Percentiles rank a stretch among this genome's conserved stretches.
phyloP scores from a whole-genome alignment of 2,113 vertebrate species.

The Neodontobutis hainanensis region DNA sequence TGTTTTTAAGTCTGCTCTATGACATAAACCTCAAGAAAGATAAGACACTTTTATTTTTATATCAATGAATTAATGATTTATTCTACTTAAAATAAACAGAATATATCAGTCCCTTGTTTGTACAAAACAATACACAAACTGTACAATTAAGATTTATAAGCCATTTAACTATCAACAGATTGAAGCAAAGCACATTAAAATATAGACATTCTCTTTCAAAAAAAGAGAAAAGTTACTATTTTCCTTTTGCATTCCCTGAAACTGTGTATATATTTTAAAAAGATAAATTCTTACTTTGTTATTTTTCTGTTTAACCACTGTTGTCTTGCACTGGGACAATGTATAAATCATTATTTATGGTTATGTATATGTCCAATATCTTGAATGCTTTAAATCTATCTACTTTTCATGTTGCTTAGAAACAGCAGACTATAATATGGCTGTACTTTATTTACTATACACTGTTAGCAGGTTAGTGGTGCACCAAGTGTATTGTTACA shows the following conservation, averaged over 20 bases:
- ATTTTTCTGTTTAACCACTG: too few species aligned
- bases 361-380: too few species aligned
- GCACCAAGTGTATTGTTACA: constrained; percentile 61
- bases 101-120: constrained; percentile 95
- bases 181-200: constrained; percentile 88
- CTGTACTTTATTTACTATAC: too few species aligned
- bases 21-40: constrained; percentile 33
- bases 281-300: too few species aligned
- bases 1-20: too few species aligned
- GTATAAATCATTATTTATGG: too few species aligned
- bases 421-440: too few species aligned
- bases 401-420: too few species aligned
- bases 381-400: too few species aligned
- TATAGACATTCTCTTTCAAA: constrained; percentile 82
- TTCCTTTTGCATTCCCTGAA: constrained; percentile 90
- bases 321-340: too few species aligned
- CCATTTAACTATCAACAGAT: constrained; percentile 91
- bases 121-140: constrained; percentile 99
- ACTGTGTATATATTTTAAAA: constrained; percentile 38
- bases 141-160: constrained; percentile 93
- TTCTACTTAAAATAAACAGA: constrained; percentile 98
- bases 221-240: constrained; percentile 70
- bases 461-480: constrained; percentile 8
- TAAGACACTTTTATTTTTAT: constrained; percentile 74
- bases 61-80: constrained; percentile 95